These are phyloP conservation scores for Trematocara zebra DNA, from an alignment of 2,113 vertebrate genomes.

Conservation along the genomic window DNA sequence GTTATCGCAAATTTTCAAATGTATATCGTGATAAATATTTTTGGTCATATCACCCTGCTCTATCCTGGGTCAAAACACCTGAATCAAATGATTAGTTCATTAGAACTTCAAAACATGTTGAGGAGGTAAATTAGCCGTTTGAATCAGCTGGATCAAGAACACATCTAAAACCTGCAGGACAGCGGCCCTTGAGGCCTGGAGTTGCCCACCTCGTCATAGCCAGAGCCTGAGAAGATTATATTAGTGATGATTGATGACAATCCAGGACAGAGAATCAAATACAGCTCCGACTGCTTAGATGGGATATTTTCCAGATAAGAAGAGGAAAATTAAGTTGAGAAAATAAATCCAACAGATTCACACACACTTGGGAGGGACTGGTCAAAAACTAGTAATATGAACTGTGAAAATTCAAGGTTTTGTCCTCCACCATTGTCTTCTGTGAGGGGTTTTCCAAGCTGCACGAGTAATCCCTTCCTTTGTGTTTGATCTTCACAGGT, in stretches of 20 bases:
- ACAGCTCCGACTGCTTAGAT: neutral
- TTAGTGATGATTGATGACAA: neutral
- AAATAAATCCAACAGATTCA: neutral
- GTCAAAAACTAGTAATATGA: neutral
- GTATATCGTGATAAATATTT: too few species aligned
- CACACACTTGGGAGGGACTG: neutral
- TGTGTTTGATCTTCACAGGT: conserved; percentile 1
- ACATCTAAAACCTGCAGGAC: neutral
- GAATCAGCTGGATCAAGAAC: neutral
- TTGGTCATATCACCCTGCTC: too few species aligned
- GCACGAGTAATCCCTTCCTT: neutral
- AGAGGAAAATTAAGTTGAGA: neutral
- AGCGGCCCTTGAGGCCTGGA: neutral
- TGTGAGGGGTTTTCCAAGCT: neutral
- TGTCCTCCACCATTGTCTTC: neutral
- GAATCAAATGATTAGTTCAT: neutral
- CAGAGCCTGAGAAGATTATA: neutral
- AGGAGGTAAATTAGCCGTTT: neutral
- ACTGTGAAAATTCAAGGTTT: neutral
- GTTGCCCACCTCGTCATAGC: fast-evolving
- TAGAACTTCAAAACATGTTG: neutral
- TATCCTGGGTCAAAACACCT: neutral
- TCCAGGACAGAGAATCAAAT: neutral
- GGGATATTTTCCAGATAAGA: neutral
- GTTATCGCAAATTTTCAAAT: too few species aligned